These are phyloP conservation scores for Corticium candelabrum DNA, from an alignment of 37 sponge, comb jelly and placozoan species.

Conservation along the genomic window DNA sequence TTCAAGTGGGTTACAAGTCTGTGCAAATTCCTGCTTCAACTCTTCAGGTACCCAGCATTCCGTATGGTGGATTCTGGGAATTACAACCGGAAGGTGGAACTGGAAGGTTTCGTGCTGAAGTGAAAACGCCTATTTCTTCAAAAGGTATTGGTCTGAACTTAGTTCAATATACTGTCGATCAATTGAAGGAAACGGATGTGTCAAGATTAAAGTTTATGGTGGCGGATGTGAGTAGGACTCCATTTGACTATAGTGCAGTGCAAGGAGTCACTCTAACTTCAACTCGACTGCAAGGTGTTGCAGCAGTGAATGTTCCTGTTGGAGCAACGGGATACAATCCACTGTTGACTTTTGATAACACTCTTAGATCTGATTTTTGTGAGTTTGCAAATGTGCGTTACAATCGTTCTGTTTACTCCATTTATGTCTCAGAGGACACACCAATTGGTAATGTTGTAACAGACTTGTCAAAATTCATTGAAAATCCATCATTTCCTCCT, in stretches of 20 bases:
- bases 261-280: background rate
- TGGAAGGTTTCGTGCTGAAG: background rate
- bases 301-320: background rate
- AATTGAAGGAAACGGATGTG: background rate
- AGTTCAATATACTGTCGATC: background rate
- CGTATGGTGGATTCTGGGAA: background rate
- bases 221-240: background rate
- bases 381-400: background rate
- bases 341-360: background rate
- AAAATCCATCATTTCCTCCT: background rate
- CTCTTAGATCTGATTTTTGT: background rate
- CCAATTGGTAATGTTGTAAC: background rate
- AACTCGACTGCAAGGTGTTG: background rate
- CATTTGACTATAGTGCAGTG: background rate
- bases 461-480: background rate
- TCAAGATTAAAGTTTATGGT: background rate
- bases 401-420: background rate
- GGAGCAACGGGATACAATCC: conserved; percentile 8
- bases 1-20: background rate
- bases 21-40: background rate
- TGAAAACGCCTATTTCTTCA: background rate
- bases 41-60: background rate
- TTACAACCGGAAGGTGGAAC: background rate
- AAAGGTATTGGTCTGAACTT: background rate
- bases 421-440: conserved; percentile 1